Evolutionary conservation across 2,888 invertebrate genomes (phyloP), one percentile per base, ranked within the genome.

Genomic region (Listrodromus nycthemerus): DNA sequence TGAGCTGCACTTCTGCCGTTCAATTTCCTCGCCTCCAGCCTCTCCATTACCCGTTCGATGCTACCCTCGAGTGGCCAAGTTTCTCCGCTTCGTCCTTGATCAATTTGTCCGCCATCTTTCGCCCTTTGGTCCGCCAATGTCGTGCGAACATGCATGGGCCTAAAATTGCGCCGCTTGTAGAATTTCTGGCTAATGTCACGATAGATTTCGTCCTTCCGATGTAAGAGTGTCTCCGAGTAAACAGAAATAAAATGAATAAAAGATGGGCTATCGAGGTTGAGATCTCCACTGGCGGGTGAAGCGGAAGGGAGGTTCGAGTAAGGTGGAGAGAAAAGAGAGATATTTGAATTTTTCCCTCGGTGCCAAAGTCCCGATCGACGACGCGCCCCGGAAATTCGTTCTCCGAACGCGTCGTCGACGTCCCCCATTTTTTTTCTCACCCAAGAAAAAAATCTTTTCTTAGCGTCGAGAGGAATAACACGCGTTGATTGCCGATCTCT

Each of bases 331-430:
- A 21, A 33, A 13, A 2, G 33, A 27, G 45, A 30, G 70, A 45
- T 76, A 77, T 73, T 70, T 63, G 58, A 33, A 73, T 76, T 65
- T 67, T 75, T 74, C 63, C 73, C 63, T n/a, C 65, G 37, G 65
- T 80, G 61, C 80, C 73, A 73, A 80, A 80, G 61, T 45, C 45
- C 69, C 73, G 55, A 80, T 83, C 76, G 67, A 69, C 76, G 77
- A 77, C 30, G 63, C 66, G 61, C 37, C 50, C 73, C 67, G 73
- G 73, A 80, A 80, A 83, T 80, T 73, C 80, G 33, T 66, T 76
- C 61, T 83, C 52, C 65, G 50, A 41, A 76, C 65, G 80, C 73
- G 67, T 69, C 67, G 65, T 37, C 65, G 73, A 48, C 41, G 27
- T 58, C 27, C 27, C 24, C 24, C 30, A 4, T 4, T 24, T 24